Base-by-base conservation (phyloP, 1,140 invertebrate species). In the Microvelia longipes region DNA sequence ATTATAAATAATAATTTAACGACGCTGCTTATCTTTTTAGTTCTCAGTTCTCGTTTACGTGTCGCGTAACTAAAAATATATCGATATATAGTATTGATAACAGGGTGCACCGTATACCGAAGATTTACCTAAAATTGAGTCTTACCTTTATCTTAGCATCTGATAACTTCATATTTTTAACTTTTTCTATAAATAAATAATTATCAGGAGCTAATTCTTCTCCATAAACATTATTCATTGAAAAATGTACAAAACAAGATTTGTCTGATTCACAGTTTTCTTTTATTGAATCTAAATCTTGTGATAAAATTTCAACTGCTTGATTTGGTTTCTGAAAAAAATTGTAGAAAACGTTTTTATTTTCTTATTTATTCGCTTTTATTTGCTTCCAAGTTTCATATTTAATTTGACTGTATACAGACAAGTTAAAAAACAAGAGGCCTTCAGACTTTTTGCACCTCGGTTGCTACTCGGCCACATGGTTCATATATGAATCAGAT, bases 141-240 rank as follows among this genome's bases (percentile, higher is more conserved):
- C n/a, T 25, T 67, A 73, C 72, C 68, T 69, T 29, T 24, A 73
- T 65, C 28, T n/a, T 72, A 14, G 71, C 62, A 19, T 67, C 27
- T 29, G 68, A 29, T 28, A 60, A 69, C 26, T 65, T 64, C 28
- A 62, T 24, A 35, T 67, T 67, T 26, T 68, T 73, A 19, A 75
- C 66, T 63, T 73, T 35, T 14, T 24, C 29, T 0, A 71, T 72
- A 26, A 75, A 75, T 27, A 74, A 64, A n/a, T 73, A 75, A 77
- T 82, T 82, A 26, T 75, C 50, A 28, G 81, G 81, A 28, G 80
- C 79, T 24, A 80, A 76, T 71, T 68, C 25, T 29, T 70, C 28
- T 24, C 73, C 73, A 63, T 71, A 67, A 1, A 66, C 27, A 66
- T 78, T 64, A 69, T 72, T 75, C 28, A 80, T 68, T 15, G 72